phyloP scores from a whole-genome alignment of 2,113 vertebrate genomes.

The Oreotrochilus melanogaster region DNA sequence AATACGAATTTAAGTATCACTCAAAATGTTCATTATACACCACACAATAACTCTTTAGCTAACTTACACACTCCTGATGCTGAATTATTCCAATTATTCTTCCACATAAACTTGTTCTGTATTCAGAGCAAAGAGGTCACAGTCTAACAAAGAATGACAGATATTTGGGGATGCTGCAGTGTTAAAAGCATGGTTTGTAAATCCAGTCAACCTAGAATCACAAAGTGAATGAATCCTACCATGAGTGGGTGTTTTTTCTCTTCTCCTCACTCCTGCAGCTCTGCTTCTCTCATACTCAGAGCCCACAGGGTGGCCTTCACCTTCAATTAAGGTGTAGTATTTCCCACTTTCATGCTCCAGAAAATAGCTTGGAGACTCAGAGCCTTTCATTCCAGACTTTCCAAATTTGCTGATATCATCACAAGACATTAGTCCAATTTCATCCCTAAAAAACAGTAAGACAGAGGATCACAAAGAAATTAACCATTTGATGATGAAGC shows the following conservation, averaged over 20 bases:
- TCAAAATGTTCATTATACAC: background rate
- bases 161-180: background rate
- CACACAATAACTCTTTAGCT: background rate
- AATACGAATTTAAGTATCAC: background rate
- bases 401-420: slow-evolving; percentile 85
- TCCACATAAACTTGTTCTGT: background rate
- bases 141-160: too few relatives aligned
- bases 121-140: background rate
- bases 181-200: background rate
- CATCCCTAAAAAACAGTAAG: slow-evolving; percentile 69
- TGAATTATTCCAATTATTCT: background rate
- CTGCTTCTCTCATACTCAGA: slow-evolving; percentile 84
- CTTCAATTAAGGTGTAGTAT: slow-evolving; percentile 84
- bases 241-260: slow-evolving; percentile 89
- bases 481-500: background rate
- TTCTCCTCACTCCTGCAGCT: slow-evolving; percentile 84
- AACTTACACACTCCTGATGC: background rate
- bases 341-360: slow-evolving; percentile 87
- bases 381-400: slow-evolving; percentile 85
- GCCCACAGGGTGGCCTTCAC: slow-evolving; percentile 75
- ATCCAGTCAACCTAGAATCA: background rate
- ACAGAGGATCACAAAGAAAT: background rate
- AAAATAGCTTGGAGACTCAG: slow-evolving; percentile 86
- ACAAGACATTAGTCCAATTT: slow-evolving; percentile 85
- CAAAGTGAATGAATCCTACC: slow-evolving; percentile 74